These are phyloP conservation scores for Aegithalos caudatus DNA, from an alignment of 2,113 vertebrate genomes.

Conservation along the genomic window DNA sequence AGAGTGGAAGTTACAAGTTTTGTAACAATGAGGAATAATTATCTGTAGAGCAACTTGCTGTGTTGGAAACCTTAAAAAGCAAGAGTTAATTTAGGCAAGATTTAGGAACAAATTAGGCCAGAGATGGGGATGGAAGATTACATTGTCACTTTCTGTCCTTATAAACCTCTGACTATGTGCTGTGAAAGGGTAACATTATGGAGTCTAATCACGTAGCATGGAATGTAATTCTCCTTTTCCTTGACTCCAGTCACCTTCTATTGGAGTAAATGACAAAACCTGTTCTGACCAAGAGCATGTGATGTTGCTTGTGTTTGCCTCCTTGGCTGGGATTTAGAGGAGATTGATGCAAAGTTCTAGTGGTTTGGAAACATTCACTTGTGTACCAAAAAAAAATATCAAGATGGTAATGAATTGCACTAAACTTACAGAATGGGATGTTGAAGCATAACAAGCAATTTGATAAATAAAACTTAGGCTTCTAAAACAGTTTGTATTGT, in stretches of 20 bases:
- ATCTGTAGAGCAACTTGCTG: not conserved
- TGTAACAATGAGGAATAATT: not conserved
- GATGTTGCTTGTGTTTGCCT: not conserved
- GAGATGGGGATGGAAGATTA: not conserved
- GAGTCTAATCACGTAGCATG: not conserved
- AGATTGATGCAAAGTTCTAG: not conserved
- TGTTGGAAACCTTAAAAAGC: not conserved
- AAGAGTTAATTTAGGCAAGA: not conserved
- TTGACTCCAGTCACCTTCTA: not conserved
- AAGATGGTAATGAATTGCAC: not conserved
- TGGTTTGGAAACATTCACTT: not conserved
- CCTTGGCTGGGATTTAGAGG: not conserved
- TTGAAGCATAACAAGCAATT: not conserved
- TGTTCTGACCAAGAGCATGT: not conserved
- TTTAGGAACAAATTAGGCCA: not conserved
- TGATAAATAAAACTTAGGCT: not conserved
- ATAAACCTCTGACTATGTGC: not conserved
- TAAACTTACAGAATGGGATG: accelerated
- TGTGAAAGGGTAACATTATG: not conserved
- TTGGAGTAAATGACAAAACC: not conserved
- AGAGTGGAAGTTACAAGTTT: not conserved
- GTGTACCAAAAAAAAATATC: not conserved
- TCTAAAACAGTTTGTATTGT: not conserved
- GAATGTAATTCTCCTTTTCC: not conserved
- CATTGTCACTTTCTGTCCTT: not conserved